Conservation (phyloP, 2,113 vertebrate species). For the Chauna torquata region DNA sequence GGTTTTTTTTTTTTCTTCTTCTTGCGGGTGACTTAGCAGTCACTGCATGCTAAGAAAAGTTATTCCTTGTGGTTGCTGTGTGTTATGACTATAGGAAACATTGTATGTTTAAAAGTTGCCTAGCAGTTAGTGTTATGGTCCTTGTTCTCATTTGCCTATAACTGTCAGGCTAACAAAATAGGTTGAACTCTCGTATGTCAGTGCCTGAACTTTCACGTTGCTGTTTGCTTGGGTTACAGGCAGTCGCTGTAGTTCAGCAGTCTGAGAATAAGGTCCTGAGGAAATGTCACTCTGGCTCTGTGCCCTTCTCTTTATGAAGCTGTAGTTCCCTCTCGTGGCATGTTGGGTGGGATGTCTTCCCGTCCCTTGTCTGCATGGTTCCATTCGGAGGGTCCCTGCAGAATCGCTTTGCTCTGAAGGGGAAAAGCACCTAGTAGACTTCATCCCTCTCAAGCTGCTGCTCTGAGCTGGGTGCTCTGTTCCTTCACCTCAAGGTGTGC, state of each 20-base stretch:
- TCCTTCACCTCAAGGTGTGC: background rate
- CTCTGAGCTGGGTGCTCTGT: background rate
- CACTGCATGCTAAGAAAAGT: background rate
- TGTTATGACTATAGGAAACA: background rate
- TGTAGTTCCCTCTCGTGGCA: background rate
- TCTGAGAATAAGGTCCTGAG: background rate
- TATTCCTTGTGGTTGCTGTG: background rate
- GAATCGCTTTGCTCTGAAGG: background rate
- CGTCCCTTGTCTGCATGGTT: background rate
- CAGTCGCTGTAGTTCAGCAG: background rate
- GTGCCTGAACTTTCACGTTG: background rate
- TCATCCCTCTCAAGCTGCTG: background rate
- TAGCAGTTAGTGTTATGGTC: background rate
- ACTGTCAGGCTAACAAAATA: background rate
- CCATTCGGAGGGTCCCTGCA: accelerated
- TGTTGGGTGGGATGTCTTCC: background rate
- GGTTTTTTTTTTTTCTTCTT: background rate
- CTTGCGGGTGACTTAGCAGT: background rate
- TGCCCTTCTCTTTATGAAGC: background rate
- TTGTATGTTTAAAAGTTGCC: background rate
- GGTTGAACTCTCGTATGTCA: background rate
- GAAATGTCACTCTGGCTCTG: background rate
- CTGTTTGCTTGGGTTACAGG: background rate
- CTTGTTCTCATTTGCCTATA: background rate
- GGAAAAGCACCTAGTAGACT: background rate